Evolutionary conservation across 2,888 invertebrate genomes (phyloP).

Genomic region (Peribatodes rhomboidaria): DNA sequence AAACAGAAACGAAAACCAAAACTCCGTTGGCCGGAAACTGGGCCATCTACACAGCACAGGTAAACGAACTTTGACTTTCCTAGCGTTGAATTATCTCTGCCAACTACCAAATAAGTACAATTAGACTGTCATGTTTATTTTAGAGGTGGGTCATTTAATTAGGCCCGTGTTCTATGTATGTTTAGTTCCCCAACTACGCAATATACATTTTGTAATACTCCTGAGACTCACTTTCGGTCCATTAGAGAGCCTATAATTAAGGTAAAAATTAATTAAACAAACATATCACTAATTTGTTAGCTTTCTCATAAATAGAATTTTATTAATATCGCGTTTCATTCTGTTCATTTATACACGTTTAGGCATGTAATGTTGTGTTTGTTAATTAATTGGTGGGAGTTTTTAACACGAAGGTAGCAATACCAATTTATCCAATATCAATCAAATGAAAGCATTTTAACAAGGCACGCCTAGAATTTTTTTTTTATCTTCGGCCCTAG

Average conservation of each 20-base stretch:
- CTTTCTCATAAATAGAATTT: not conserved
- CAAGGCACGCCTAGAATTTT: too few relatives aligned
- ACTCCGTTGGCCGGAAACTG: too few relatives aligned
- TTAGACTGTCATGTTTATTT: slow-evolving; percentile 11
- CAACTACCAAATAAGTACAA: slow-evolving; percentile 1
- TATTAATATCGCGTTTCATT: not conserved
- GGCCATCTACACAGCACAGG: too few relatives aligned
- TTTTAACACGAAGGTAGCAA: too few relatives aligned
- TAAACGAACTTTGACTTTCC: too few relatives aligned
- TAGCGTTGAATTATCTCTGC: not conserved
- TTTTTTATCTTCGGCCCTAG: too few relatives aligned
- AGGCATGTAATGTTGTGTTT: too few relatives aligned
- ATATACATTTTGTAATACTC: slow-evolving; percentile 16
- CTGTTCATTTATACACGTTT: not conserved
- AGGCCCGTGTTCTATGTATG: slow-evolving; percentile 20
- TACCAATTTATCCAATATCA: too few relatives aligned
- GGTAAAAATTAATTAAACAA: slow-evolving; percentile 20
- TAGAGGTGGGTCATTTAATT: slow-evolving; percentile 22
- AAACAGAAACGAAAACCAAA: too few relatives aligned
- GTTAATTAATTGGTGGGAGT: too few relatives aligned
- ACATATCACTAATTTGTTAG: slow-evolving; percentile 18
- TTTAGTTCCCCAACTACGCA: slow-evolving; percentile 23
- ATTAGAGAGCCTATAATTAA: slow-evolving; percentile 24
- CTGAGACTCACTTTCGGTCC: slow-evolving; percentile 20
- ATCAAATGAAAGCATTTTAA: too few relatives aligned